Evolutionary conservation across 2,113 vertebrate species (phyloP), one percentile per base, ranked within the genome.

Genomic region (Channa maculata): DNA sequence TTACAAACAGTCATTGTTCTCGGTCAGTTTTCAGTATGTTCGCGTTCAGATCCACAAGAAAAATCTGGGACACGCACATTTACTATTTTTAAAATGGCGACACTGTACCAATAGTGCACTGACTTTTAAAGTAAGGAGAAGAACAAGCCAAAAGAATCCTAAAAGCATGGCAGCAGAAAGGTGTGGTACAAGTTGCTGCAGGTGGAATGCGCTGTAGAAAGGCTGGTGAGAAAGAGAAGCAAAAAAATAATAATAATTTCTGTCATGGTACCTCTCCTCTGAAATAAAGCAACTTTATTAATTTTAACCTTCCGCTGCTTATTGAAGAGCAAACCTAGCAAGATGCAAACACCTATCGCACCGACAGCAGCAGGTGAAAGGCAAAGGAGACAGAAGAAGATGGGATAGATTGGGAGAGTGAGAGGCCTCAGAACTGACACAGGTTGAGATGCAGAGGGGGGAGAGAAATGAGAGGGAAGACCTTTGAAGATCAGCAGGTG

Each of bases 401-500:
- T 50, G 63, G 48, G 36, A 53, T 45, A 3, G 64, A 77, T 58
- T 62, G 73, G 64, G 73, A 79, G 61, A 71, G 51, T 58, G 61
- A 58, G 37, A 62, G 54, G 71, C 55, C 46, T 75, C 48, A 69
- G 66, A 79, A 62, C 65, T 54, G 73, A 77, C 44, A 72, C 78
- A 81, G 74, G 70, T 49, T 68, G 76, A 68, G 88, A 77, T 59
- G 65, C 52, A 48, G 71, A 76, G 58, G 48, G 72, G 57, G 62
- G 79, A 82, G 58, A 52, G 39, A 75, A 54, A 51, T 57, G 68
- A 54, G 69, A 77, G 65, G 48, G 54, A 54, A 75, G 76, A 65
- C 71, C 88, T 92, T 92, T 92, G 77, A 90, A 90, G 83, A 90
- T 81, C 82, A 55, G 90, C 87, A 77, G 77, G 86, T 87, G 87